Base-by-base conservation (phyloP, 2,888 invertebrate genomes). In the Limnephilus rhombicus region DNA sequence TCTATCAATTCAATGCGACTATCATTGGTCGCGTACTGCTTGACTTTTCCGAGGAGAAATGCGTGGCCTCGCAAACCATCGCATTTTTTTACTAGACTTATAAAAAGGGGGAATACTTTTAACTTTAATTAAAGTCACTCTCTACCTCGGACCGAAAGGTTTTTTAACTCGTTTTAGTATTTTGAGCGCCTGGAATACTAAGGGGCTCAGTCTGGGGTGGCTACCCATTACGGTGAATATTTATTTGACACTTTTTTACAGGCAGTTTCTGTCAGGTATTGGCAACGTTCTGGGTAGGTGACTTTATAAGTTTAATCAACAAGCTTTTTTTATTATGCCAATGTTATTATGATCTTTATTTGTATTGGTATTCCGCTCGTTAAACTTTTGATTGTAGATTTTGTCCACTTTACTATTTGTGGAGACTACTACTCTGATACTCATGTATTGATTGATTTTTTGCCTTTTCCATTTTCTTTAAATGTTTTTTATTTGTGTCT, bases 141-240 rank as follows among this genome's bases (percentile, higher is more conserved):
- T 24, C n/a, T 68, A 68, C 68, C n/a, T 68, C 24, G n/a, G 9
- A 68, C 24, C 68, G n/a, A 68, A n/a, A 68, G 68, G 68, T 68
- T 68, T n/a, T 68, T 68, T 68, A 68, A 68, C 68, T 68, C 68
- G 68, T 68, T 68, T 68, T 68, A 68, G 68, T 68, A 68, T 68
- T 68, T 68, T 68, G 68, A 68, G n/a, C 68, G 68, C 24, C 68
- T 68, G 68, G 68, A 68, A 68, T 68, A 68, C 68, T 7, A 68
- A 68, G 68, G 24, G 68, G 68, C 24, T 68, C 24, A n/a, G 68
- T n/a, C 24, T 68, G 68, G 68, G 68, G 68, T 68, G 11, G n/a
- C 68, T 7, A 24, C 24, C 68, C 68, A 68, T 68, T 68, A 24
- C 68, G 68, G 68, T 24, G 68, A 68, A 68, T 68, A 68, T n/a